Conservation (phyloP, 1,140 invertebrate genomes). For the Copidosoma floridanum region DNA sequence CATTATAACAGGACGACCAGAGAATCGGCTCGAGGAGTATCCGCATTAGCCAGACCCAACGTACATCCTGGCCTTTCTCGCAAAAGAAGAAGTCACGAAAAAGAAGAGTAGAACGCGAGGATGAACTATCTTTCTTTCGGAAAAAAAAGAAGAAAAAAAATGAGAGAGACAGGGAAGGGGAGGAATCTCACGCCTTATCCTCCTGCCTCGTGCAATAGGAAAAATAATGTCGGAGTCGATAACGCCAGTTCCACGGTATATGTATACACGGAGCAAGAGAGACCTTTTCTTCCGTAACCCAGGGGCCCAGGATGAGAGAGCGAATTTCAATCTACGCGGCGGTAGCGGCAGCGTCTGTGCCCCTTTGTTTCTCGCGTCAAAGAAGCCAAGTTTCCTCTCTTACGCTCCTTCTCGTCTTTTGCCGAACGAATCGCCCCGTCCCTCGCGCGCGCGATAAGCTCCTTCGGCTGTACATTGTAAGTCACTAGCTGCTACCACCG, state of each 20-base stretch:
- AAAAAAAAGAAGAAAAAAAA: not conserved
- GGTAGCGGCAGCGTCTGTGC: too few relatives aligned
- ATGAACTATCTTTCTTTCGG: too few relatives aligned
- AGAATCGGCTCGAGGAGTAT: too few relatives aligned
- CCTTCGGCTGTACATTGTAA: too few relatives aligned
- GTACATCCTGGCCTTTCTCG: too few relatives aligned
- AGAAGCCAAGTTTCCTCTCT: conserved; percentile 25
- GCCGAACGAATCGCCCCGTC: not conserved
- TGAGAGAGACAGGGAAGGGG: not conserved
- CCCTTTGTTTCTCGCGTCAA: conserved; percentile 38
- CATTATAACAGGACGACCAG: too few relatives aligned
- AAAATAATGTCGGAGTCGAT: conserved; percentile 38
- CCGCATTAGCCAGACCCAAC: too few relatives aligned
- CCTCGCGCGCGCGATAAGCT: not conserved
- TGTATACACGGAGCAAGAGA: not conserved
- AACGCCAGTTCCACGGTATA: not conserved
- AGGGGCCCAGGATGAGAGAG: conserved; percentile 13
- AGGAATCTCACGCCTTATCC: conserved; percentile 31
- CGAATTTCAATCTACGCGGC: conserved; percentile 43
- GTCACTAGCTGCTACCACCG: too few relatives aligned
- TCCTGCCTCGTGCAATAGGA: conserved; percentile 31
- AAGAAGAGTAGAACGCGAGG: too few relatives aligned
- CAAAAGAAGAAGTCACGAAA: too few relatives aligned
- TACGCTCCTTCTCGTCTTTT: too few relatives aligned
- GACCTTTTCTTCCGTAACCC: too few relatives aligned